A percentile compares a stretch with the other conserved stretches of the same genome.
These are phyloP conservation scores for Lordiphosa collinella DNA, from an alignment of 1,140 invertebrate species.

Conservation along the genomic window DNA sequence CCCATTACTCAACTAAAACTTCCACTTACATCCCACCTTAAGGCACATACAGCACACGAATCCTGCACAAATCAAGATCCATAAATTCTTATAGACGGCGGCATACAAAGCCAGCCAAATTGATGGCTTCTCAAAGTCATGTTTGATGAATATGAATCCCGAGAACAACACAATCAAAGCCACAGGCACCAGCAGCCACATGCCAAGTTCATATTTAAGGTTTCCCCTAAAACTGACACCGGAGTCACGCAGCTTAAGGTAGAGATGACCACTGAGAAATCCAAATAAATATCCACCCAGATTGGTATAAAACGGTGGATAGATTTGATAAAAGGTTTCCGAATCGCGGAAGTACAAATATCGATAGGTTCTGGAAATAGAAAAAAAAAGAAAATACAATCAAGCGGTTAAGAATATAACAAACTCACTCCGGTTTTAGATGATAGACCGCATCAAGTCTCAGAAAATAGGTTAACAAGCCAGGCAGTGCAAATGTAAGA, in stretches of 20 bases:
- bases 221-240: not conserved
- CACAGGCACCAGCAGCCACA: slow-evolving; percentile 44
- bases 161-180: slow-evolving; percentile 38
- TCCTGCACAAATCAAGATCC: slow-evolving; percentile 51
- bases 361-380: slow-evolving; percentile 51
- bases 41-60: slow-evolving; percentile 55
- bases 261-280: slow-evolving; percentile 53
- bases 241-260: slow-evolving; percentile 28
- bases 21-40: slow-evolving; percentile 63
- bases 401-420: not conserved
- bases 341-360: slow-evolving; percentile 61
- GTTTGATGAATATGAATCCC: slow-evolving; percentile 61
- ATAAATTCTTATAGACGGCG: slow-evolving; percentile 61
- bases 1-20: no score
- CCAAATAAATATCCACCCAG: slow-evolving; percentile 67
- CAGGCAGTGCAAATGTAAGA: slow-evolving; percentile 78
- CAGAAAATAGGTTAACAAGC: slow-evolving; percentile 79
- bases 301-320: slow-evolving; percentile 66
- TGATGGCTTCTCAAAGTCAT: slow-evolving; percentile 58
- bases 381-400: not conserved
- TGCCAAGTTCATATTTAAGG: slow-evolving; percentile 29
- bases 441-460: slow-evolving; percentile 80
- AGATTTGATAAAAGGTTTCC: slow-evolving; percentile 57
- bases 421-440: slow-evolving; percentile 80
- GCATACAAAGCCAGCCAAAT: slow-evolving; percentile 69